Evolutionary conservation across 1,140 invertebrate genomes (phyloP), one percentile per base, ranked within the genome.

Genomic region (Macrobrachium rosenbergii): DNA sequence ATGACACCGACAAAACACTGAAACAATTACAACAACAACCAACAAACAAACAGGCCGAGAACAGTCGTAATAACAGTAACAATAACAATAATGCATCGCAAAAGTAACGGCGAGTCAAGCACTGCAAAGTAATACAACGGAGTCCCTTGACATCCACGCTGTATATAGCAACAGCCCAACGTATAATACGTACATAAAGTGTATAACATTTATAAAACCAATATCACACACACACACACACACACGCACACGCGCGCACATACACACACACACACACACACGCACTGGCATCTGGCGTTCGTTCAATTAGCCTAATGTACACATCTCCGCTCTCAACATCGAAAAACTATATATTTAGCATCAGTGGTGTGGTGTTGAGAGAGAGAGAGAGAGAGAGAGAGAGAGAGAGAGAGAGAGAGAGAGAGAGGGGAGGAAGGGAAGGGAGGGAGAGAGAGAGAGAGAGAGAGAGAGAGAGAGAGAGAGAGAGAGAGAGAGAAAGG

Each of bases 281-380:
- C 72, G 78, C 23, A 58, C 21, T 75, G 83, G 75, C 83, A 78
- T 85, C 83, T 85, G 83, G 83, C 52, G 19, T 79, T 85, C 83
- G 76, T 79, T 79, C 83, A 85, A 85, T 85, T 85, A 85, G 76
- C 75, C 52, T 85, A 85, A 85, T 85, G 83, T 85, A 85, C 75
- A 85, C 83, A 79, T 85, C 75, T 69, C 82, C 37, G 28, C 62
- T 16, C 37, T 21, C 63, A 75, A 79, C 83, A 85, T 85, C 83
- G 83, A 84, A 84, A 84, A 85, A 85, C 83, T 85, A 85, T 85
- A 79, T 79, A 85, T 85, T 85, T 84, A 84, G 75, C 83, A 85
- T 85, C 83, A 19, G 23, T 19, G 19, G 52, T n/a, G 52, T 59
- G 59, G 14, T 58, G 43, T 19, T 58, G 52, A n/a, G 59, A n/a